A percentile compares a stretch with the other conserved stretches of the same genome.
phyloP scores from a whole-genome alignment of 2,113 vertebrate genomes.

The Rana temporaria region DNA sequence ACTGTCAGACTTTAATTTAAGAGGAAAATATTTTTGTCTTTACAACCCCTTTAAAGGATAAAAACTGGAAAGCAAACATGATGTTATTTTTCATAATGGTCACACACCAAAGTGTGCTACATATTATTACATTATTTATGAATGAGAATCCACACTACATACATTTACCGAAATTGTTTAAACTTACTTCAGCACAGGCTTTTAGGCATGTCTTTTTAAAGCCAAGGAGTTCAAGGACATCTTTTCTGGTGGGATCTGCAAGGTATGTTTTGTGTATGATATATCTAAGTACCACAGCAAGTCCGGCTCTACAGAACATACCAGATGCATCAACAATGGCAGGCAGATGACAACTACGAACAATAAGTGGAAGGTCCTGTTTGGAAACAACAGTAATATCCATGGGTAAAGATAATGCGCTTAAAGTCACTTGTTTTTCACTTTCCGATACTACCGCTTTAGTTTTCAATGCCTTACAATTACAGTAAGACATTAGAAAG shows the following conservation, averaged over 20 bases:
- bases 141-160: neutral
- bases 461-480: constrained; percentile 84
- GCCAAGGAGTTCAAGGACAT: constrained; percentile 85
- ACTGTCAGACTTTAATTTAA: no score
- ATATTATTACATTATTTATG: neutral
- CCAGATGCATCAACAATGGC: constrained; percentile 77
- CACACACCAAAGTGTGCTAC: neutral
- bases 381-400: constrained; percentile 69
- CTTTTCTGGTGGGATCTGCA: constrained; percentile 77
- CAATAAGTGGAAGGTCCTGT: constrained; percentile 77
- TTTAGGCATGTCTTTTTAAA: constrained; percentile 98
- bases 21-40: no score
- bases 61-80: neutral
- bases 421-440: constrained; percentile 60
- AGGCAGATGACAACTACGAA: constrained; percentile 85
- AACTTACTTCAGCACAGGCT: constrained; percentile 95
- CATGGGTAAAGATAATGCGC: constrained; percentile 57
- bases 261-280: constrained; percentile 80
- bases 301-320: constrained; percentile 87
- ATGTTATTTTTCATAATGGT: neutral
- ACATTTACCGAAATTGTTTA: neutral
- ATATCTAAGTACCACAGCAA: constrained; percentile 91
- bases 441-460: constrained; percentile 73
- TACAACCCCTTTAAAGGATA: no score
- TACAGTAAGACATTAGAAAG: constrained; percentile 91